These are phyloP conservation scores for Cyphomyrmex costatus DNA, from an alignment of 1,140 invertebrate genomes.

Conservation along the genomic window DNA sequence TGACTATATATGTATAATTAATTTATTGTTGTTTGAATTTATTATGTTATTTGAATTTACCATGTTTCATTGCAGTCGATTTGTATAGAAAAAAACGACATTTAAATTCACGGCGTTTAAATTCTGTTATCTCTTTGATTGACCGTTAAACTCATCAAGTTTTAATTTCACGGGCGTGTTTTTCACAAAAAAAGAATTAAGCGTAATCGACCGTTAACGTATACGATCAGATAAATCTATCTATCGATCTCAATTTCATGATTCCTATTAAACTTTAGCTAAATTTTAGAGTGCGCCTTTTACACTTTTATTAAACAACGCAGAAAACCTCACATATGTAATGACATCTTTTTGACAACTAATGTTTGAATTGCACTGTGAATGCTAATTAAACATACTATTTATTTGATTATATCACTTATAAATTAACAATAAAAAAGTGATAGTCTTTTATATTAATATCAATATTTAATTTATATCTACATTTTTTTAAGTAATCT, in stretches of 20 bases:
- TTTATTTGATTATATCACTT: neutral
- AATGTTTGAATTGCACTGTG: neutral
- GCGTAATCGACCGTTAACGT: neutral
- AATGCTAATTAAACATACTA: neutral
- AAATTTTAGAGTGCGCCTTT: neutral
- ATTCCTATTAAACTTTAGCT: neutral
- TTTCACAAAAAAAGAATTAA: neutral
- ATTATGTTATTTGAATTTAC: too few relatives aligned
- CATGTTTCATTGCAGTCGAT: too few relatives aligned
- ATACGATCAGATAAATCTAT: neutral
- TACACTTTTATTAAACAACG: neutral
- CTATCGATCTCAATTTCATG: neutral
- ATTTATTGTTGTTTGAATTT: too few relatives aligned
- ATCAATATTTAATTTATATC: neutral
- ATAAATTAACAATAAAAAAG: neutral
- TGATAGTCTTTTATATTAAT: neutral
- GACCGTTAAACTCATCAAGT: slow-evolving; percentile 6
- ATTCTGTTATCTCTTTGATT: neutral
- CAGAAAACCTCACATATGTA: neutral
- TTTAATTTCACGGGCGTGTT: neutral
- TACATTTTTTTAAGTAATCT: neutral
- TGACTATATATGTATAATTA: too few relatives aligned
- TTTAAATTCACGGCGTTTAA: neutral
- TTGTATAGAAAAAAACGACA: neutral
- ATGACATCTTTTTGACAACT: neutral